Evolutionary conservation across 2,888 invertebrate genomes (phyloP).

Genomic region (Carterocephalus palaemon): DNA sequence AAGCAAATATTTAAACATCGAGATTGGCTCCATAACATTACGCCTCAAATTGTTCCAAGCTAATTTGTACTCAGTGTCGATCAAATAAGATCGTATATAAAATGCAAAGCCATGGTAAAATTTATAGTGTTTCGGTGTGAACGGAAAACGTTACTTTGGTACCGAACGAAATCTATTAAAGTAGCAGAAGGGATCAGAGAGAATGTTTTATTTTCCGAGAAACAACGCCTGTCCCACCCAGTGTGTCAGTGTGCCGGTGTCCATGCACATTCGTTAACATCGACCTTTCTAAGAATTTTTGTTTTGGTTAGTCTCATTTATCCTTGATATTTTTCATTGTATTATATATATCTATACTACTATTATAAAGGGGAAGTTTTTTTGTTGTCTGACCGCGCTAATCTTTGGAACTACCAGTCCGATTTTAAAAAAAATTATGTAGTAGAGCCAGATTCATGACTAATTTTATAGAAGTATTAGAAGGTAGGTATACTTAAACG

Average conservation of each 20-base stretch:
- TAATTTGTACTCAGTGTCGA: conserved; percentile 50
- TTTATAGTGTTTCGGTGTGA: conserved; percentile 42
- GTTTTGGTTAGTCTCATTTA: background rate
- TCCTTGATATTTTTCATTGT: background rate
- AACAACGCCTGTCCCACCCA: conserved; percentile 46
- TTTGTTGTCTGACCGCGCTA: too few species aligned
- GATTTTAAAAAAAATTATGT: too few species aligned
- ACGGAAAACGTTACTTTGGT: conserved; percentile 50
- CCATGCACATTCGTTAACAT: conserved; percentile 30
- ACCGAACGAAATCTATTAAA: conserved; percentile 56
- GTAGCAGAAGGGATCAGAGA: conserved; percentile 60
- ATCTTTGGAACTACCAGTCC: too few species aligned
- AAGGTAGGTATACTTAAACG: background rate
- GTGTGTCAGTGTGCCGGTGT: conserved; percentile 16
- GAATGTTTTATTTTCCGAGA: conserved; percentile 66
- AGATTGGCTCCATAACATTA: conserved; percentile 61
- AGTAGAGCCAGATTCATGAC: too few species aligned
- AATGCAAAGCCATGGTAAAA: conserved; percentile 30
- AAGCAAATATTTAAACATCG: conserved; percentile 71
- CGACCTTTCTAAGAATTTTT: conserved; percentile 31
- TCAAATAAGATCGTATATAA: conserved; percentile 44
- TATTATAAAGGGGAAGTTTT: too few species aligned
- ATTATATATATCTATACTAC: too few species aligned
- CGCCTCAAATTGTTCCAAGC: conserved; percentile 41
- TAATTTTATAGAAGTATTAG: too few species aligned